Evolutionary conservation across 2,888 invertebrate genomes (phyloP).

Genomic region (Pterobdella sp.): DNA sequence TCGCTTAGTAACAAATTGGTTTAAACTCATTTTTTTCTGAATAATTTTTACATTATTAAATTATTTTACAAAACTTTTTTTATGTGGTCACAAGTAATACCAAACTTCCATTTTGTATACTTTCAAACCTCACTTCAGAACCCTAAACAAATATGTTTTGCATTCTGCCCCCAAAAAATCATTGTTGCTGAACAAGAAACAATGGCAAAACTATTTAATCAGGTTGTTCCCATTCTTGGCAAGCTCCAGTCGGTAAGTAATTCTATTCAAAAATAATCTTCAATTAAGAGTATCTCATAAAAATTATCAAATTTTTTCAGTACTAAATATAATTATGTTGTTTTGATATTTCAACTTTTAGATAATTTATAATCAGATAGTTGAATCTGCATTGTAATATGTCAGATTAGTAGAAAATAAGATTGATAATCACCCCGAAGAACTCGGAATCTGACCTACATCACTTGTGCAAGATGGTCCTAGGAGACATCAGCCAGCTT

Average conservation of each 20-base stretch:
- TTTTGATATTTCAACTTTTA: too few relatives aligned
- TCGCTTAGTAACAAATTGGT: not conserved
- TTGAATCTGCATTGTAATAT: too few relatives aligned
- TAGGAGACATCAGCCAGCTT: not conserved
- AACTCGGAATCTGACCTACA: not conserved
- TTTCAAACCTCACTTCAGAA: conserved; percentile 30
- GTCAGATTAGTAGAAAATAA: too few relatives aligned
- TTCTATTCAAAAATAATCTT: too few relatives aligned
- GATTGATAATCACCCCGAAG: not conserved
- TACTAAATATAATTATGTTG: too few relatives aligned
- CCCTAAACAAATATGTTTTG: conserved; percentile 33
- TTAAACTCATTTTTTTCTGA: conserved; percentile 5
- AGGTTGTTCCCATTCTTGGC: not conserved
- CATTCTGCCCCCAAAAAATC: conserved; percentile 17
- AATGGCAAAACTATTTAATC: not conserved
- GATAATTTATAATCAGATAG: too few relatives aligned
- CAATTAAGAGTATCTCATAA: too few relatives aligned
- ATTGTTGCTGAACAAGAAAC: not conserved
- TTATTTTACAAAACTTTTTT: too few relatives aligned
- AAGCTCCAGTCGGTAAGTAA: conserved; percentile 3
- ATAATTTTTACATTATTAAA: too few relatives aligned
- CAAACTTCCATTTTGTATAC: not conserved
- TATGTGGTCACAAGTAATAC: not conserved
- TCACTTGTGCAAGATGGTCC: conserved; percentile 11
- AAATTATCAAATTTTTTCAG: too few relatives aligned